Evolutionary conservation across 2,888 invertebrate species (phyloP), one percentile per base, ranked within the genome.

Genomic region (Malachius bipustulatus): DNA sequence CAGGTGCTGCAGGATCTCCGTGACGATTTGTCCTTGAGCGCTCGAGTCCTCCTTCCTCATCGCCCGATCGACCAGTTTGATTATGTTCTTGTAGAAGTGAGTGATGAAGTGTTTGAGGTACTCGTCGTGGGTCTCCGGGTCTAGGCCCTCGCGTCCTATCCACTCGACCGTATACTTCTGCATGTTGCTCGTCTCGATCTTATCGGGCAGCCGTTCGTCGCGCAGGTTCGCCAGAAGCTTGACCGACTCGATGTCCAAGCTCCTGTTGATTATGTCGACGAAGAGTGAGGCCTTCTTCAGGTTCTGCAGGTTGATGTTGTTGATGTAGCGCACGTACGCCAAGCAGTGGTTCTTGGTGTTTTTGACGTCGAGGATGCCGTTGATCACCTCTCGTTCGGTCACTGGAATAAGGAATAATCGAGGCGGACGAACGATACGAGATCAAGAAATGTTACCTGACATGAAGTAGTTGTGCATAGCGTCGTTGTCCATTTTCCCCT

Each of bases 391-490:
- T 29, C 96, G 71, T 66, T 97, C 97, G 2, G 97, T 98, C 14
- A 97, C 97, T 93, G 62, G 24, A 62, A 58, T 42, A 40, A n/a
- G n/a, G 14, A 19, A 28, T 28, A 11, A 11, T 6, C 29, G 11
- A 11, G 59, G 12, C n/a, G 1, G 2, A 14, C 30, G 15, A 30
- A 11, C 8, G 14, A 14, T 24, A 10, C 10, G 11, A 16, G 28
- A 14, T 10, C 2, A 6, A 12, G 13, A 26, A 16, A 30, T 27
- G 53, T 62, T 64, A 93, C 93, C 94, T 38, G 96, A 94, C 96
- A 97, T 97, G 56, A 93, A 96, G 59, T 96, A 97, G 62, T 93
- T 96, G 55, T 97, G 97, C 78, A 88, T 91, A 1, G 82, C 80
- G 35, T 94, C 93, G 47, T 87, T 80, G 51, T 85, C 84, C 55